Evolutionary conservation across 1,140 invertebrate species (phyloP).

Genomic region (Laodelphax striatellus): DNA sequence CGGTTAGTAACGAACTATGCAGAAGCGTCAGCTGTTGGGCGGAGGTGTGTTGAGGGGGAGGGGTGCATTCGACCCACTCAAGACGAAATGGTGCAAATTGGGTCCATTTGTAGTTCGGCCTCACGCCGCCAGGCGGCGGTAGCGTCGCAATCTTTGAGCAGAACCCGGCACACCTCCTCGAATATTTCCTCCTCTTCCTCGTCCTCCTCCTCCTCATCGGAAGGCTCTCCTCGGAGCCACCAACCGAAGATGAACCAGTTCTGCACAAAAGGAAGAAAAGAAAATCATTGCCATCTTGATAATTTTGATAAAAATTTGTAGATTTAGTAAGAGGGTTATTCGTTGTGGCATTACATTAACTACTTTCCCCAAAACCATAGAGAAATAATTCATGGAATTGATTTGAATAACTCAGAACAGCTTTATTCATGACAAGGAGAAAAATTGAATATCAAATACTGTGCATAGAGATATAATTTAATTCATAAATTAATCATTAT

Average conservation of each 20-base stretch:
- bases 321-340: neutral
- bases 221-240: constrained; percentile 18
- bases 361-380: no score
- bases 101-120: constrained; percentile 21
- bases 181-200: constrained; percentile 20
- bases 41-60: no score
- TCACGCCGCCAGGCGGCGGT: constrained; percentile 14
- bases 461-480: no score
- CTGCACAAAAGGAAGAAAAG: constrained; percentile 10
- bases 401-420: no score
- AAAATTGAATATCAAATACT: no score
- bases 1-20: no score
- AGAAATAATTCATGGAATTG: no score
- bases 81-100: constrained; percentile 22
- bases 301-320: neutral
- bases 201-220: constrained; percentile 20
- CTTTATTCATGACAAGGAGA: no score
- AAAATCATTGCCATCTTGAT: neutral
- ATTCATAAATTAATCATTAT: no score
- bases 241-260: constrained; percentile 25
- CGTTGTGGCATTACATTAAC: no score
- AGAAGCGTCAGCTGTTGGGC: no score
- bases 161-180: constrained; percentile 15
- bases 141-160: constrained; percentile 14
- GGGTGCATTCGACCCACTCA: constrained; percentile 1